Conservation (phyloP, 1,140 invertebrate species). For the Kradibia gibbosae region DNA sequence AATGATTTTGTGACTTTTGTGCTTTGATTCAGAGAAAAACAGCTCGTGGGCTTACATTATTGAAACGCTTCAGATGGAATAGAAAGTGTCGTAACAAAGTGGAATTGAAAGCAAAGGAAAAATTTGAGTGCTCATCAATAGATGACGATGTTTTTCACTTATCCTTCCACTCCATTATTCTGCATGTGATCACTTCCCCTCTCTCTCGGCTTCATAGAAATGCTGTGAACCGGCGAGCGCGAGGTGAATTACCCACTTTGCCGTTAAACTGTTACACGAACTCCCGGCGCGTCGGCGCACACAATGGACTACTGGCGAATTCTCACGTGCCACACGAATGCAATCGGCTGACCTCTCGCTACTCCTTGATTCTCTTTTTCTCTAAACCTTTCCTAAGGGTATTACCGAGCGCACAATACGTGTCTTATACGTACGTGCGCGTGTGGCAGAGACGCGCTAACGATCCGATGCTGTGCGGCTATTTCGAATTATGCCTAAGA, state of each 20-base stretch:
- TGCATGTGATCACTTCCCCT: not conserved
- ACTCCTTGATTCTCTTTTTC: slow-evolving; percentile 21
- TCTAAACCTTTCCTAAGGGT: not conserved
- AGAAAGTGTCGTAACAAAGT: not conserved
- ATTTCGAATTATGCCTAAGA: not conserved
- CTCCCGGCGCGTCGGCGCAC: not conserved
- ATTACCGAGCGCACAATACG: not conserved
- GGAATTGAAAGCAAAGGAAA: not conserved
- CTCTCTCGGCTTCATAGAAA: not conserved
- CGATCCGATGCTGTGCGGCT: not conserved
- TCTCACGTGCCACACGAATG: slow-evolving; percentile 17
- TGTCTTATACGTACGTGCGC: not conserved
- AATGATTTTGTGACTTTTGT: too few relatives aligned
- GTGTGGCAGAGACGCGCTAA: not conserved
- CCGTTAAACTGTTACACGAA: slow-evolving; percentile 44
- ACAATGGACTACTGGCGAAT: slow-evolving; percentile 25
- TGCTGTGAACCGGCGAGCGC: slow-evolving; percentile 14
- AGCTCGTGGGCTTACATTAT: too few relatives aligned
- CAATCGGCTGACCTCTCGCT: not conserved
- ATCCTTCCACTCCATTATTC: slow-evolving; percentile 10
- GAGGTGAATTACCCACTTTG: slow-evolving; percentile 33
- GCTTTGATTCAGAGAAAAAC: too few relatives aligned
- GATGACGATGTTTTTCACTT: not conserved
- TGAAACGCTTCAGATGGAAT: too few relatives aligned
- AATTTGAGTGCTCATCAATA: slow-evolving; percentile 2